Conservation (phyloP, 2,797 vertebrate species). For the Sarcoramphus papa region DNA sequence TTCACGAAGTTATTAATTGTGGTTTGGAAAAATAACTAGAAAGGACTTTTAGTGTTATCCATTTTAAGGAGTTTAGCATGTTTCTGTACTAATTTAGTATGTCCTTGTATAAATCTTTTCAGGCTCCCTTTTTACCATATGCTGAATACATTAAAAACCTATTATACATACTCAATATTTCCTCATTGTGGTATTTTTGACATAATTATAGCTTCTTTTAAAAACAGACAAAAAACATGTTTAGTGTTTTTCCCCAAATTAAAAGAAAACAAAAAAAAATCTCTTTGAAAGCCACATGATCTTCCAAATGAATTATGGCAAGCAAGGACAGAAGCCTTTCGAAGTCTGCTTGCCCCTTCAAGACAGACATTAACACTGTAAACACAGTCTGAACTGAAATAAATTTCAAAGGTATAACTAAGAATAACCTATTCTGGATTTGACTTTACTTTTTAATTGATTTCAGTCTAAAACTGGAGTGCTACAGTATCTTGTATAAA, state of each 20-base stretch:
- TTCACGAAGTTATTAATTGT: constrained; percentile 8
- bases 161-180: background rate
- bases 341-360: background rate
- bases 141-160: background rate
- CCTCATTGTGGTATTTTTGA: constrained; percentile 21
- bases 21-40: constrained; percentile 30
- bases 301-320: background rate
- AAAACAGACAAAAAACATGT: constrained; percentile 29
- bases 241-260: background rate
- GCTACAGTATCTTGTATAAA: background rate
- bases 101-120: background rate
- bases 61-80: constrained; percentile 21
- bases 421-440: background rate
- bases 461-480: background rate
- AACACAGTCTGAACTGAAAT: background rate
- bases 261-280: background rate
- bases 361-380: background rate
- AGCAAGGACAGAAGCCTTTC: background rate
- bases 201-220: constrained; percentile 34
- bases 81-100: constrained; percentile 17
- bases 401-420: background rate
- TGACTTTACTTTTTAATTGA: background rate
- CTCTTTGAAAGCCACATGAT: background rate
- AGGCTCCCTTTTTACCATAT: background rate
- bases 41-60: background rate